Evolutionary conservation across 1,140 invertebrate genomes (phyloP), one percentile per base, ranked within the genome.

Genomic region (Drosophila malerkotliana): DNA sequence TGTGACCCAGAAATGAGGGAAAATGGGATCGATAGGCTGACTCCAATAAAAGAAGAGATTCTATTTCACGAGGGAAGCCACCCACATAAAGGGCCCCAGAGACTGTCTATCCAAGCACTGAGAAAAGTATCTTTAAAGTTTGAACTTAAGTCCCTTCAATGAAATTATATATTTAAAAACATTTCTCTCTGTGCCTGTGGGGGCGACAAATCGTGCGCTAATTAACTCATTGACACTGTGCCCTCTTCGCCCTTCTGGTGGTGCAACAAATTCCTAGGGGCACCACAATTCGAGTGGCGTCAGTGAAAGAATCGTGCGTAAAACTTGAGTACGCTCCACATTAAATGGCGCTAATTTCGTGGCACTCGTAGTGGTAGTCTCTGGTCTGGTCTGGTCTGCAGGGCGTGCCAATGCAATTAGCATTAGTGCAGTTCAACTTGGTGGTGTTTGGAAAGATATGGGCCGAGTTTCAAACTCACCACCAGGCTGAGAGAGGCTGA

Each of bases 201-300:
- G 61, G 57, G 64, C 77, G 74, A 71, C 81, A 87, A 81, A 87
- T 87, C 82, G 82, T 88, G 83, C 79, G 76, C 79, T 88, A 88
- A 88, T 88, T 88, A 88, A 88, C 83, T 88, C 84, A 88, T 88
- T 88, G 83, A 88, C 83, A 88, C 83, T 79, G 83, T 88, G 83
- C 47, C 83, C 77, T 62, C 56, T 39, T 32, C 66, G 56, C 53
- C 56, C 54, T 48, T 9, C 26, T 30, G 14, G 37, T n/a, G 3
- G 3, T 45, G 47, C 24, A 52, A 52, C 54, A 18, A 45, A 24
- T 41, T 47, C 53, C 53, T 49, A 41, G 44, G 52, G 41, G 30
- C 61, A 44, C 34, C 34, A 10, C 72, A 53, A 51, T 55, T 74
- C 59, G 61, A 54, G 72, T 82, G 82, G 82, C 82, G 82, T 87